Percentiles rank a stretch among this genome's conserved stretches.
phyloP scores from a whole-genome alignment of 2,797 vertebrate genomes.

The Coregonus ussuriensis region DNA sequence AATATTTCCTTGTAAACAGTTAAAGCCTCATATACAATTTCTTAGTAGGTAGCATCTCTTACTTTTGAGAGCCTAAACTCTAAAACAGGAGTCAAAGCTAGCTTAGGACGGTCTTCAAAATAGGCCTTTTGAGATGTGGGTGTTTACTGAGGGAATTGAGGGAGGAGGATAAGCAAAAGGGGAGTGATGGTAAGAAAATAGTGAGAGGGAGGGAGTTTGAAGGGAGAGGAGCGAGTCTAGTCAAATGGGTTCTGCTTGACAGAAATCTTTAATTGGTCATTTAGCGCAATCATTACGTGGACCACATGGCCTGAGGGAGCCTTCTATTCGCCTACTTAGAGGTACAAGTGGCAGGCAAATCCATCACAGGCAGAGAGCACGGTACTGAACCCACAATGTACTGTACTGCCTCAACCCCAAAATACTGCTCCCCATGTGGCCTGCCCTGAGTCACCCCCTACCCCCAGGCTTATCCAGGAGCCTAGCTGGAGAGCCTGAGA shows the following conservation, averaged over 20 bases:
- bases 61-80: constrained; percentile 38
- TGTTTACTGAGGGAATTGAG: neutral
- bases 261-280: constrained; percentile 66
- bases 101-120: constrained; percentile 1
- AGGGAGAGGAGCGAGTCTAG: constrained; percentile 24
- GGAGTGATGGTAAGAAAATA: neutral
- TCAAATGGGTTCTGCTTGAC: constrained; percentile 45
- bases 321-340: constrained; percentile 36
- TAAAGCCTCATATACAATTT: constrained; percentile 53
- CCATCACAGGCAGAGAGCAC: constrained; percentile 57
- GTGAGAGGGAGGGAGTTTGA: constrained; percentile 20
- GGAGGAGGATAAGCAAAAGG: neutral
- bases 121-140: neutral
- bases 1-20: constrained; percentile 63
- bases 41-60: constrained; percentile 26
- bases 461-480: constrained; percentile 43
- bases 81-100: constrained; percentile 32
- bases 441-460: constrained; percentile 36
- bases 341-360: constrained; percentile 48
- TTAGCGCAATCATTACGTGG: constrained; percentile 56
- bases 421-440: constrained; percentile 15
- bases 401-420: too few species aligned
- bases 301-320: constrained; percentile 55
- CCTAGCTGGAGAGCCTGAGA: constrained; percentile 52
- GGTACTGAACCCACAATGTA: neutral